phyloP scores from a whole-genome alignment of 2,797 vertebrate species.

The Danio aesculapii region DNA sequence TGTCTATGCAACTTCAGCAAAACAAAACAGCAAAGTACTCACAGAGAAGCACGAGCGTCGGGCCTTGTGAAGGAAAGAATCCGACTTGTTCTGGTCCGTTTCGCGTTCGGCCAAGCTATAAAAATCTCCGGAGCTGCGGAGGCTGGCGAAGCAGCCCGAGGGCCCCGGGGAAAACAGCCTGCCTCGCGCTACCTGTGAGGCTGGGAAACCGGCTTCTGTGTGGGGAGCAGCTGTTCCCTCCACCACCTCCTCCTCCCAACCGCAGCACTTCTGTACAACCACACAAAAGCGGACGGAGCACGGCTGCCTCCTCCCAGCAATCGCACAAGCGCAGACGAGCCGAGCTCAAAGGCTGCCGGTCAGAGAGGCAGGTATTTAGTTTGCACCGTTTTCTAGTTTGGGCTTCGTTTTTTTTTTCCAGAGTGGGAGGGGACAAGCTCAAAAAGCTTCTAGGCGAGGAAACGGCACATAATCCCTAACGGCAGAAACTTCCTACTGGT shows the following conservation, averaged over 20 bases:
- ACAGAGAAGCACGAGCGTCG: conserved; percentile 51
- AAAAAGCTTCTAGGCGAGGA: conserved; percentile 82
- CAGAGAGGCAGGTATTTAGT: conserved; percentile 76
- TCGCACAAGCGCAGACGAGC: conserved; percentile 38
- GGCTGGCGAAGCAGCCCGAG: conserved; percentile 61
- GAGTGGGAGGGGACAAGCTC: conserved; percentile 87
- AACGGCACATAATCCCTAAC: conserved; percentile 91
- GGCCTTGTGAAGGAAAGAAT: conserved; percentile 72
- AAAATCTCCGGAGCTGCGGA: conserved; percentile 79
- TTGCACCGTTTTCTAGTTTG: conserved; percentile 73
- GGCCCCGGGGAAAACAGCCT: conserved; percentile 42
- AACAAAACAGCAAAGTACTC: conserved; percentile 45
- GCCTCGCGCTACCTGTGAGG: conserved; percentile 70
- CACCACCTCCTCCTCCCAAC: conserved; percentile 63
- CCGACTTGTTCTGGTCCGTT: conserved; percentile 80
- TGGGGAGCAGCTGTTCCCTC: conserved; percentile 87
- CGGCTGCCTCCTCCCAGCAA: conserved; percentile 32
- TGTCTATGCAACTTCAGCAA: conserved; percentile 32
- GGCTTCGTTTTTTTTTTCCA: conserved; percentile 70
- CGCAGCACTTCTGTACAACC: conserved; percentile 58
- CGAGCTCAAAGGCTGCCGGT: conserved; percentile 48
- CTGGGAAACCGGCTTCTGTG: conserved; percentile 83
- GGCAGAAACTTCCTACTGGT: conserved; percentile 86
- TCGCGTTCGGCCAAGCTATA: conserved; percentile 80
- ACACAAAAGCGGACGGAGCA: conserved; percentile 52